Evolutionary conservation across 2,797 vertebrate genomes (phyloP).

Genomic region (Acanthopagrus latus): DNA sequence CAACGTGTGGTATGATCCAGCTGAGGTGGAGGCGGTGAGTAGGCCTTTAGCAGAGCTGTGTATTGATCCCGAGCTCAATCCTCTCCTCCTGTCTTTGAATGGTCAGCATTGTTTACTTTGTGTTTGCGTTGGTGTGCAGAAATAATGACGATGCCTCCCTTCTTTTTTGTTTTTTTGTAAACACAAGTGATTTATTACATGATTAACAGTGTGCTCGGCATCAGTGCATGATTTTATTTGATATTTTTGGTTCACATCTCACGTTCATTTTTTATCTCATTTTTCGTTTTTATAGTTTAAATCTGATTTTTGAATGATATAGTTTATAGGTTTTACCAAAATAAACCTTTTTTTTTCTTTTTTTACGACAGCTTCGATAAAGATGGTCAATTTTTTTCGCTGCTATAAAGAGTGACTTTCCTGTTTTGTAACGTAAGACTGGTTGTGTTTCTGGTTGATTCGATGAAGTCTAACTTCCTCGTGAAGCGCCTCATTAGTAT

Average conservation of each 20-base stretch:
- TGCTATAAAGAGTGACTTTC: slow-evolving; percentile 31
- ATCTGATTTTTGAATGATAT: not conserved
- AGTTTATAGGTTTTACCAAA: not conserved
- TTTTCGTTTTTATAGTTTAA: slow-evolving; percentile 38
- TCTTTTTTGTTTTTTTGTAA: not conserved
- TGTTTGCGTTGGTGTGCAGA: not conserved
- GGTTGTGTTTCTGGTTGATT: slow-evolving; percentile 52
- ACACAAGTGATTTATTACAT: not conserved
- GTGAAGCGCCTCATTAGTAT: slow-evolving; percentile 74
- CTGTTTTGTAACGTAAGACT: slow-evolving; percentile 27
- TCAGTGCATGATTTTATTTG: slow-evolving; percentile 38
- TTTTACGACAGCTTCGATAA: not conserved
- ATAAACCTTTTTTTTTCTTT: not conserved
- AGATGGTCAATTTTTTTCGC: not conserved
- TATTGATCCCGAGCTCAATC: slow-evolving; percentile 50
- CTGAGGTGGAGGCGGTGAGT: slow-evolving; percentile 98
- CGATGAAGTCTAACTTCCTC: slow-evolving; percentile 65
- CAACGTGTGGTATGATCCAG: slow-evolving; percentile 99
- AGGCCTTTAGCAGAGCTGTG: slow-evolving; percentile 45
- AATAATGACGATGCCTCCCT: not conserved
- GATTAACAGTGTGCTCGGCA: not conserved
- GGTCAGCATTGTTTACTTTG: slow-evolving; percentile 44
- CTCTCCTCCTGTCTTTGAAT: slow-evolving; percentile 44
- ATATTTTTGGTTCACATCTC: slow-evolving; percentile 57
- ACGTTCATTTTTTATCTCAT: slow-evolving; percentile 56